Conservation (phyloP, 2,797 vertebrate species). For the Sebastes diploproa region DNA sequence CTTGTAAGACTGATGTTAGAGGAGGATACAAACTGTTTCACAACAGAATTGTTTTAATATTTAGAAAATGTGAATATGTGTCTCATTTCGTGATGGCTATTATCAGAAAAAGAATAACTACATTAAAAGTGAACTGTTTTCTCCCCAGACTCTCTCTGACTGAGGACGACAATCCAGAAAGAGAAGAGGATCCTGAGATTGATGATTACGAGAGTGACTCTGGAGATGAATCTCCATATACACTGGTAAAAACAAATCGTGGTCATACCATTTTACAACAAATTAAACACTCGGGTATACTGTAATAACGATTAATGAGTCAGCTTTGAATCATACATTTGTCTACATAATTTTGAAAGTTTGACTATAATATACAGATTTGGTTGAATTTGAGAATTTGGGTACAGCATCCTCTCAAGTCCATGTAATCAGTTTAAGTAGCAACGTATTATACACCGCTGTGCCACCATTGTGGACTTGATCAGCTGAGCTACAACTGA, state of each 20-base stretch:
- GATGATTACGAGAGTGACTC: constrained; percentile 70
- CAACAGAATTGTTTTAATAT: background rate
- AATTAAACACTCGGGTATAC: background rate
- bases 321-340: background rate
- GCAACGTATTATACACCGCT: background rate
- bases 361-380: background rate
- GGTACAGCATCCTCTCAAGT: background rate
- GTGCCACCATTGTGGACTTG: background rate
- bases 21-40: background rate
- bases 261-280: background rate
- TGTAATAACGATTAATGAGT: background rate
- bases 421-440: background rate
- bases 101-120: background rate
- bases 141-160: constrained; percentile 79
- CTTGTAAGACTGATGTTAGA: constrained; percentile 65
- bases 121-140: background rate
- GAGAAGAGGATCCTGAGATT: constrained; percentile 70
- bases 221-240: constrained; percentile 45
- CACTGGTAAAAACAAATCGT: constrained; percentile 54
- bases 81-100: background rate
- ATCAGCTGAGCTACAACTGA: background rate
- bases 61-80: background rate
- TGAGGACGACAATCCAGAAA: constrained; percentile 69
- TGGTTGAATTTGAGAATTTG: background rate
- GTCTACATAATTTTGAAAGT: background rate